These are phyloP conservation scores for Nothoprocta pentlandii DNA, from an alignment of 2,113 vertebrate species.

Conservation along the genomic window DNA sequence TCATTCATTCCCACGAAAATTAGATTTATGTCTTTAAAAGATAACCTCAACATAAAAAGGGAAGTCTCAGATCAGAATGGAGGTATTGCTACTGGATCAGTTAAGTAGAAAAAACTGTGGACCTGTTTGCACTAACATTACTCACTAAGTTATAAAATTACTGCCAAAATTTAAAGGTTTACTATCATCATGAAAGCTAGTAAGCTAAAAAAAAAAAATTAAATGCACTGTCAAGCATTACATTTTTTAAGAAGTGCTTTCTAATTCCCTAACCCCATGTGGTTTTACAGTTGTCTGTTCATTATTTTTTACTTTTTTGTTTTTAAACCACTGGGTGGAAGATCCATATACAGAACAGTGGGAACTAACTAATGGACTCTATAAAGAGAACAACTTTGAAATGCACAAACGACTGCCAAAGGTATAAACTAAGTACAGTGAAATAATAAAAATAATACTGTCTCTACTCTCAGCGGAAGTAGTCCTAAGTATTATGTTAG, in stretches of 20 bases:
- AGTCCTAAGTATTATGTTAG: background rate
- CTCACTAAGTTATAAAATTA: background rate
- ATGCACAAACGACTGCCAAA: background rate
- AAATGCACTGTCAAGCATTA: background rate
- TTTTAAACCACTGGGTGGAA: background rate
- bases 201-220: background rate
- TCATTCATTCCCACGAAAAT: background rate
- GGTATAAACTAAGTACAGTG: background rate
- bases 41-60: background rate
- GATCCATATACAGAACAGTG: background rate
- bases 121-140: background rate
- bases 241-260: background rate
- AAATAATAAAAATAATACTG: rapidly evolving
- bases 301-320: background rate
- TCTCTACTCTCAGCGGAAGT: background rate
- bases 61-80: background rate
- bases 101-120: background rate
- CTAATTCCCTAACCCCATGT: background rate
- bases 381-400: background rate
- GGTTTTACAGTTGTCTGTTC: background rate
- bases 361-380: background rate
- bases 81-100: background rate
- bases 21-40: background rate
- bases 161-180: background rate
- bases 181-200: background rate